phyloP scores from a whole-genome alignment of 2,888 invertebrate species.

The Apotomis capreana region DNA sequence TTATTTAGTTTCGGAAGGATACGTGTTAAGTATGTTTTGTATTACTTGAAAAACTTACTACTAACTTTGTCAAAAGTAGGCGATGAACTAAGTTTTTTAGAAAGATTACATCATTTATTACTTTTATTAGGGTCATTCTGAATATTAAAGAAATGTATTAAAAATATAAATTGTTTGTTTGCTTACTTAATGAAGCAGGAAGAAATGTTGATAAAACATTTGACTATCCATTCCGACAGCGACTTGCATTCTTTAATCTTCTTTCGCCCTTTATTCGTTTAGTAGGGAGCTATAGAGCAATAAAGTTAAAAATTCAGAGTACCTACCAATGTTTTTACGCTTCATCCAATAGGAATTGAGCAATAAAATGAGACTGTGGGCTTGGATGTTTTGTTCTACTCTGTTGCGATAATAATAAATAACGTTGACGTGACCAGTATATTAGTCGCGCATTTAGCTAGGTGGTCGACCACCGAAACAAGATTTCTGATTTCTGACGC shows the following conservation, averaged over 20 bases:
- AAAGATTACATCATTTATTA: conserved; percentile 50
- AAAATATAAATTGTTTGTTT: conserved; percentile 3
- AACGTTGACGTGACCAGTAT: conserved; percentile 79
- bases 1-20: background rate
- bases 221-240: conserved; percentile 4
- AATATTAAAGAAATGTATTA: conserved; percentile 1
- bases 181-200: conserved; percentile 13
- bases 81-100: conserved; percentile 41
- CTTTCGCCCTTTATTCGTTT: conserved; percentile 22
- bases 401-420: conserved; percentile 78
- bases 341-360: conserved; percentile 56
- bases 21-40: background rate
- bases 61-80: conserved; percentile 17
- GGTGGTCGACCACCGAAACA: conserved; percentile 60
- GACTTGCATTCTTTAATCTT: conserved; percentile 34
- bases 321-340: conserved; percentile 39
- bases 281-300: conserved; percentile 12
- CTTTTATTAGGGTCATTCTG: conserved; percentile 37
- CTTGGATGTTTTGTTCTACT: conserved; percentile 68
- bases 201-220: conserved; percentile 6
- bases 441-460: conserved; percentile 74
- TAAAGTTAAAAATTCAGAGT: conserved; percentile 36
- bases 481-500: conserved; percentile 63
- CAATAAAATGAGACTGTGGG: conserved; percentile 63
- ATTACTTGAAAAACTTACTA: conserved; percentile 2